Base-by-base conservation (phyloP, 2,797 vertebrate species). In the Brotula barbata region DNA sequence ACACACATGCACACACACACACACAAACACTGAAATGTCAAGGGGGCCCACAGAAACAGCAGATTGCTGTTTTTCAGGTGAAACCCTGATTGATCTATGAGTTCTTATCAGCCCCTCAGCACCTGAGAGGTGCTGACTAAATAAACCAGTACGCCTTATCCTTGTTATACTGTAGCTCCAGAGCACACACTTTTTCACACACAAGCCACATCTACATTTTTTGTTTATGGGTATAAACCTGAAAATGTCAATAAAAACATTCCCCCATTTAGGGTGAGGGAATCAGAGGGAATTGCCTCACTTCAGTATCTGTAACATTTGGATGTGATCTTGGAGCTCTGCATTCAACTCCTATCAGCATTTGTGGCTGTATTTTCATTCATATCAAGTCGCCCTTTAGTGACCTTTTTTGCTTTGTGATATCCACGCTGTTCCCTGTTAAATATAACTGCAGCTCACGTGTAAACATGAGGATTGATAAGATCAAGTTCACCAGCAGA, bases 71-170 rank as follows among this genome's bases (percentile, higher is more conserved):
- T 34, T 60, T 55, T 37, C 2, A 76, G 59, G 76, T 52, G 39
- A 62, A 72, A 80, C 64, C 44, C 58, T 20, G 66, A 58, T 44
- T 57, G 48, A 54, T 64, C 63, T 37, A 16, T 57, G 42, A 13
- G 12, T 37, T 48, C 62, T 78, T 83, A 79, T 87, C 85, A 49
- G 71, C 22, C 53, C 50, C 75, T 69, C 67, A 64, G 81, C 67
- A 37, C 51, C 73, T 33, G 54, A 48, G 62, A 81, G 66, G 71
- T 72, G 85, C 60, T 56, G 28, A 57, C 69, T 67, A 44, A 58
- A 68, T 41, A 74, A 82, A 66, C 50, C 85, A 72, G 77, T 28
- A 43, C 70, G 65, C 53, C 78, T 73, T 77, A 81, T 73, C 80
- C n/a, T n/a, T n/a, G n/a, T n/a, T n/a, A n/a, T n/a, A n/a, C n/a